Evolutionary conservation across 2,888 invertebrate species (phyloP).

Genomic region (Schizotus pectinicornis): DNA sequence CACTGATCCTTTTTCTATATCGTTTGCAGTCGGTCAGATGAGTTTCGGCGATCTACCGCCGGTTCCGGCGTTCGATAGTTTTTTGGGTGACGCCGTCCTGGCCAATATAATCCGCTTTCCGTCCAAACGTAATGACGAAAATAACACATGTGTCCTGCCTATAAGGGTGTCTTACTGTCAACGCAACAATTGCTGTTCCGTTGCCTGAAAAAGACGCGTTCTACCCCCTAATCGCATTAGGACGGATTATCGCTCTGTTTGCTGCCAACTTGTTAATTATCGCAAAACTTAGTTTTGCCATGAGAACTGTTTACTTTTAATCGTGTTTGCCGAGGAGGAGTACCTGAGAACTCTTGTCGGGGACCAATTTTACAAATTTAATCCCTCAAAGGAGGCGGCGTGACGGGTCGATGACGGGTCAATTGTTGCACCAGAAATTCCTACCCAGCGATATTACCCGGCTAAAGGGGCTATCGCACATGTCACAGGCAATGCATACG

Average conservation of each 20-base stretch:
- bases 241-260: conserved; percentile 39
- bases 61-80: conserved; percentile 17
- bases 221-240: conserved; percentile 55
- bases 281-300: conserved; percentile 29
- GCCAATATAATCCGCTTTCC: conserved; percentile 58
- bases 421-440: neutral
- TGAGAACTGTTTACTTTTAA: conserved; percentile 36
- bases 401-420: conserved; percentile 17
- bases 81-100: conserved; percentile 37
- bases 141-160: conserved; percentile 59
- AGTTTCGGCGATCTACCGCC: neutral
- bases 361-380: conserved; percentile 35
- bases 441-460: neutral
- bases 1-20: conserved; percentile 59
- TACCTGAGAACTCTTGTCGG: conserved; percentile 36
- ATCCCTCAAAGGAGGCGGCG: conserved; percentile 20
- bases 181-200: conserved; percentile 55
- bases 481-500: too few relatives aligned
- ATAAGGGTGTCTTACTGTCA: conserved; percentile 60
- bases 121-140: conserved; percentile 58
- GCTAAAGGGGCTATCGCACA: neutral
- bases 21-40: conserved; percentile 46
- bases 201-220: conserved; percentile 53
- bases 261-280: conserved; percentile 45
- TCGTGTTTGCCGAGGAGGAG: conserved; percentile 35